Conservation (phyloP, 1,140 invertebrate species). For the Uloborus diversus region DNA sequence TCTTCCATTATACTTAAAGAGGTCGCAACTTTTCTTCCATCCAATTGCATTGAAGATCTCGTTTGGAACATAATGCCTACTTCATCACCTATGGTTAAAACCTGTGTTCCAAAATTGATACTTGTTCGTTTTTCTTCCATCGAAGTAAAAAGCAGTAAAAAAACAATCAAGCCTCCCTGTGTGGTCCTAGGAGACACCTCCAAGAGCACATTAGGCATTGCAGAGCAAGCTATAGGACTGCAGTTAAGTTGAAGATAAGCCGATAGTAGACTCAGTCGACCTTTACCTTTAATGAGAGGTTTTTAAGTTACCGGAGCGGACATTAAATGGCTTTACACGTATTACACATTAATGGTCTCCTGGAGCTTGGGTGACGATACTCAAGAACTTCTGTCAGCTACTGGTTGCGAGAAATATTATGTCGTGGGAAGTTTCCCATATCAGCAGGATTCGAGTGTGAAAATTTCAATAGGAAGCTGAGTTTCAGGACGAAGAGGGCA, state of each 20-base stretch:
- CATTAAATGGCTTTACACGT: slow-evolving; percentile 46
- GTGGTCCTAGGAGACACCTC: slow-evolving; percentile 27
- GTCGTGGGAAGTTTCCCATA: slow-evolving; percentile 35
- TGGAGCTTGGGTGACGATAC: not conserved
- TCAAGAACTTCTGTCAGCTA: not conserved
- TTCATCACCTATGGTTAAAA: no score
- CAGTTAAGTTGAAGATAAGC: slow-evolving; percentile 29
- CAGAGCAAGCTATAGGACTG: not conserved
- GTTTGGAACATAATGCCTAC: no score
- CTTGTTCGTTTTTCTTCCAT: not conserved
- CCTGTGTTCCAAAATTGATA: no score
- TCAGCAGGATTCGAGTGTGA: not conserved
- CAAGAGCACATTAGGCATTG: slow-evolving; percentile 23
- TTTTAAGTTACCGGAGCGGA: slow-evolving; percentile 48
- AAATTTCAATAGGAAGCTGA: not conserved
- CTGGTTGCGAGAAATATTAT: not conserved
- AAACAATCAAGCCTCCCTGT: slow-evolving; percentile 11
- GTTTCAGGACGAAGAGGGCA: no score
- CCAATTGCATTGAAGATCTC: no score
- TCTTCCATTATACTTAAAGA: no score
- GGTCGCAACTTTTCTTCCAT: no score
- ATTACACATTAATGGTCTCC: slow-evolving; percentile 24
- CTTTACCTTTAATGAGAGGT: slow-evolving; percentile 37
- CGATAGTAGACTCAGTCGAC: slow-evolving; percentile 29
- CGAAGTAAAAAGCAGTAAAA: not conserved